Evolutionary conservation across 2,888 invertebrate genomes (phyloP).

Genomic region (Micropterix aruncella): DNA sequence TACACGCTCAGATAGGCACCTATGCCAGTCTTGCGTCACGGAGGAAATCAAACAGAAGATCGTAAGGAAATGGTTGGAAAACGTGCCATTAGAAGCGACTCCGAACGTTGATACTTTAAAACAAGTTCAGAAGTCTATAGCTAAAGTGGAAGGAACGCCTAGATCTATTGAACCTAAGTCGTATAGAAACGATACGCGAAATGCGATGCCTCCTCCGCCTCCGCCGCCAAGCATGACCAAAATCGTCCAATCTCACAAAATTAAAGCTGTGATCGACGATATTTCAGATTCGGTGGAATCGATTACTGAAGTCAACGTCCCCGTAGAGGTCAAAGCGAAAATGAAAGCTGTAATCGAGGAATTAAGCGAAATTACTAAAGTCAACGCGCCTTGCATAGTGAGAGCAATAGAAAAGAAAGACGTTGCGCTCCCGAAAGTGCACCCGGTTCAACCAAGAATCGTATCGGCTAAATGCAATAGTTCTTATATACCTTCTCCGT

Average conservation of each 20-base stretch:
- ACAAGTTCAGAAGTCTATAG: constrained; percentile 23
- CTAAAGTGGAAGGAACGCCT: constrained; percentile 31
- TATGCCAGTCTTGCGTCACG: constrained; percentile 41
- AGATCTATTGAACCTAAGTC: constrained; percentile 22
- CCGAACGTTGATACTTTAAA: constrained; percentile 10
- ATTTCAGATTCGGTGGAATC: constrained; percentile 1
- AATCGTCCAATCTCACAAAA: background rate
- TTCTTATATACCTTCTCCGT: background rate
- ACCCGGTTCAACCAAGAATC: background rate
- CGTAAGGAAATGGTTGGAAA: constrained; percentile 66
- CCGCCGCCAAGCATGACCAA: constrained; percentile 22
- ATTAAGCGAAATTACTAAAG: constrained; percentile 28
- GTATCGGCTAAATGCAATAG: too few relatives aligned
- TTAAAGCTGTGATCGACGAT: background rate
- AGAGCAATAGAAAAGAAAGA: constrained; percentile 19
- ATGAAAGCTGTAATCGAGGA: constrained; percentile 49
- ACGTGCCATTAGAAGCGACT: constrained; percentile 37
- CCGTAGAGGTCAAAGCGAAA: constrained; percentile 39
- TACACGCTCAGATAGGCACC: constrained; percentile 28
- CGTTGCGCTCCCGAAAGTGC: constrained; percentile 27
- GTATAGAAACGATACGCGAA: constrained; percentile 24
- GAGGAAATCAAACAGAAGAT: constrained; percentile 59
- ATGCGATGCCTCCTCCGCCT: constrained; percentile 30
- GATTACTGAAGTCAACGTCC: constrained; percentile 19
- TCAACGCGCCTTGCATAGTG: constrained; percentile 17